Conservation (phyloP, 2,797 vertebrate species). For the Esox lucius region DNA sequence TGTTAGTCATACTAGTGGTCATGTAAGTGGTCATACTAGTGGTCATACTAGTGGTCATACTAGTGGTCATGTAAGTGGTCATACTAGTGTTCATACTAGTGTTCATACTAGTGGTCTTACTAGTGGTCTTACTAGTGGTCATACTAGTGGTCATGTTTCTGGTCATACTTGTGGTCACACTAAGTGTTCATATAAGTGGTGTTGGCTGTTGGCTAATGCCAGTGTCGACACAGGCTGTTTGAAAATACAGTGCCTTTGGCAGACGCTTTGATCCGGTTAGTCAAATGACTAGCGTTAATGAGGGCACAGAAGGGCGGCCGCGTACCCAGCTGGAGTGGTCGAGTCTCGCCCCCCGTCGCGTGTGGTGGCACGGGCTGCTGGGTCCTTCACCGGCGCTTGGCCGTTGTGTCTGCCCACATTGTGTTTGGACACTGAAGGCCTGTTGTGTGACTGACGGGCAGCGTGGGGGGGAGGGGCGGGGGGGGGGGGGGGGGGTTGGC, state of each 20-base stretch:
- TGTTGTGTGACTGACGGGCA: conserved; percentile 33
- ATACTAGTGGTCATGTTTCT: background rate
- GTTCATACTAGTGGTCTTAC: background rate
- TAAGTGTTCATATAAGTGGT: no score
- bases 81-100: no score
- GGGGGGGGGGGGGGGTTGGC: background rate
- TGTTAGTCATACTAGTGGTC: no score
- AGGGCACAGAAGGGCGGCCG: conserved; percentile 11
- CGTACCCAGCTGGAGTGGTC: conserved; percentile 17
- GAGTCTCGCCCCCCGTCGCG: background rate
- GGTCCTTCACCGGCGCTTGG: conserved; percentile 12
- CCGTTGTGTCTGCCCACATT: conserved; percentile 27
- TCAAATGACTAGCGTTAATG: background rate
- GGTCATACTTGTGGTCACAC: no score
- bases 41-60: no score
- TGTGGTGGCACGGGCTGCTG: conserved; percentile 18
- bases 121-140: no score
- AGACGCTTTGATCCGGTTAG: background rate
- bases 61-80: no score
- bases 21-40: background rate
- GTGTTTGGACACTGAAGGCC: conserved; percentile 40
- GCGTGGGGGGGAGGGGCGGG: background rate
- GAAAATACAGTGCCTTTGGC: background rate
- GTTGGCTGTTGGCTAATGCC: background rate
- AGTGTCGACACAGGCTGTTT: background rate